These are phyloP conservation scores for Torymus aiolomorphi DNA, from an alignment of 2,888 invertebrate genomes.

Conservation along the genomic window DNA sequence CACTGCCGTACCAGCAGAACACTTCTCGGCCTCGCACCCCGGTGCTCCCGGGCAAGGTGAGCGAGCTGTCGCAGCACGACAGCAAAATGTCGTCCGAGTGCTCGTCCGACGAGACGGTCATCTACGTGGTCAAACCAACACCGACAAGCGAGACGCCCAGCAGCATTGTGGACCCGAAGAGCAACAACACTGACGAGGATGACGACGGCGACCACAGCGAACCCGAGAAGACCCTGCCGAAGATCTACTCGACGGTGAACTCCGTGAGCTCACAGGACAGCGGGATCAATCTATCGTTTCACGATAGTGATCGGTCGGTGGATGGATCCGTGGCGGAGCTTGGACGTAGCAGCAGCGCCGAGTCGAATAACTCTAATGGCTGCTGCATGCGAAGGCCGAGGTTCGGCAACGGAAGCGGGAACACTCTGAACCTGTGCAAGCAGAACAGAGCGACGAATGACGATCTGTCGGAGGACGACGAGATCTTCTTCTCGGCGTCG, in stretches of 20 bases:
- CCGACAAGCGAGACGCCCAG: conserved; percentile 50
- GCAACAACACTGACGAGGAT: conserved; percentile 70
- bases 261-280: conserved; percentile 87
- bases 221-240: conserved; percentile 77
- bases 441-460: conserved; percentile 63
- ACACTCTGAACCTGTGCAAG: conserved; percentile 59
- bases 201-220: conserved; percentile 71
- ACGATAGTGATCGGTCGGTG: conserved; percentile 80
- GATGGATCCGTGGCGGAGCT: conserved; percentile 63
- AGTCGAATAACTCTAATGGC: conserved; percentile 67
- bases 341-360: conserved; percentile 72
- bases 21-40: conserved; percentile 60
- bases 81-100: conserved; percentile 75
- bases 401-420: conserved; percentile 12
- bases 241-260: conserved; percentile 82
- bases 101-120: conserved; percentile 75
- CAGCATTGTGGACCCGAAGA: conserved; percentile 45
- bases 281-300: conserved; percentile 85
- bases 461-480: conserved; percentile 72
- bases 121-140: conserved; percentile 71
- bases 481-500: conserved; percentile 59
- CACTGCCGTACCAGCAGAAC: conserved; percentile 27
- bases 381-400: conserved; percentile 61
- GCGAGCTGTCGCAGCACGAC: conserved; percentile 72
- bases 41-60: conserved; percentile 63